phyloP scores from a whole-genome alignment of 2,113 vertebrate genomes.

The Crypturellus undulatus region DNA sequence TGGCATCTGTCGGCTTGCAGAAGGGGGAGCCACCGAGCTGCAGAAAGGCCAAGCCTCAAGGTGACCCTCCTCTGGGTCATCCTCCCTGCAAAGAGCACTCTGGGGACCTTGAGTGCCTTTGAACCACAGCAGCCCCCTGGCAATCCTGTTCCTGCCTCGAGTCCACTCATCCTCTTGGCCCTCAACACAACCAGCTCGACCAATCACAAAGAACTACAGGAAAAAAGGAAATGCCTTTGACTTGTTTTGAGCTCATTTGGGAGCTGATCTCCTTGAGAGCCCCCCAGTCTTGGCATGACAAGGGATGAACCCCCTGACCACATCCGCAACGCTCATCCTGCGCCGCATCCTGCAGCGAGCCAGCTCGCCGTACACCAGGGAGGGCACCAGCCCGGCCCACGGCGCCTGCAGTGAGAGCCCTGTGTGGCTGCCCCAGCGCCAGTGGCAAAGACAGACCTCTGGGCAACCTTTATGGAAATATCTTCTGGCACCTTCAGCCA shows the following conservation, averaged over 20 bases:
- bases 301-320: slow-evolving; percentile 32
- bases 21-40: accelerated
- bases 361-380: not conserved
- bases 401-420: slow-evolving; percentile 12
- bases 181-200: not conserved
- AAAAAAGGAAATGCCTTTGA: not conserved
- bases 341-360: not conserved
- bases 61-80: accelerated
- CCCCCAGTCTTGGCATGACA: not conserved
- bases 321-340: not conserved
- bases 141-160: not conserved
- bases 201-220: accelerated
- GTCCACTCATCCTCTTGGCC: not conserved
- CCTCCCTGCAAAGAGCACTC: accelerated
- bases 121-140: not conserved
- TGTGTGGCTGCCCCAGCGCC: not conserved
- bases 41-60: accelerated
- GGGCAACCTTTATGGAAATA: slow-evolving; percentile 34
- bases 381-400: not conserved
- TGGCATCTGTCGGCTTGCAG: accelerated
- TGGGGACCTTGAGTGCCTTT: accelerated
- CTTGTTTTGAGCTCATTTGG: not conserved
- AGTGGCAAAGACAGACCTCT: not conserved
- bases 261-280: not conserved
- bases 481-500: not conserved